Base-by-base conservation (phyloP, 2,888 invertebrate species). In the Nysson spinosus region DNA sequence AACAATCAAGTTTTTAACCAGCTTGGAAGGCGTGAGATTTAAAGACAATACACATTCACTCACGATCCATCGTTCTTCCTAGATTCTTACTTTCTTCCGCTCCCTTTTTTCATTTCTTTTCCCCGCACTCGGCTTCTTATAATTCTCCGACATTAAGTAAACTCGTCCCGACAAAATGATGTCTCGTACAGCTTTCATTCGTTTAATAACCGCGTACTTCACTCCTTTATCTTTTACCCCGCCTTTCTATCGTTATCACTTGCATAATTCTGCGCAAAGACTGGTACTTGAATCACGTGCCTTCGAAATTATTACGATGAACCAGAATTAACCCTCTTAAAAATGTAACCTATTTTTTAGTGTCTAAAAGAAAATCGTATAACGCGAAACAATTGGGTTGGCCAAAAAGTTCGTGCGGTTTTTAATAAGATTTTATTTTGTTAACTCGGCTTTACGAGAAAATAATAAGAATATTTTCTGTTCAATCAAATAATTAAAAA, bases 131-230 rank as follows among this genome's bases (percentile, higher is more conserved):
- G 26, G 42, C 56, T 65, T 72, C 54, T 64, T 55, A 74, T 79
- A 81, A 81, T 81, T 74, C 72, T 75, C 69, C 68, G 42, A 65
- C 76, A 72, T 81, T 79, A 78, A 77, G 68, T 69, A 54, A 72
- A 62, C 64, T 55, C 49, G 43, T 35, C 56, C 20, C 40, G 34
- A 61, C 55, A 40, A 56, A 26, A 32, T 34, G 32, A 50, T 52
- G 64, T 32, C 58, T 55, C 66, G 61, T 57, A 32, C 75, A 79
- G 73, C 67, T 79, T 69, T 68, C 55, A 57, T 64, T 62, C 70
- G 49, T 58, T 46, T 47, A 37, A 17, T 39, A 40, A 37, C 11
- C 37, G 9, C 34, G 2, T 14, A 12, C 22, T 20, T 20, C 19
- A 51, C 42, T 9, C 44, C 30, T 28, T 22, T 35, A 55, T 24